A percentile compares a stretch with the other conserved stretches of the same genome.
Conservation (phyloP, 1,140 invertebrate genomes). For the Nymphalis io region DNA sequence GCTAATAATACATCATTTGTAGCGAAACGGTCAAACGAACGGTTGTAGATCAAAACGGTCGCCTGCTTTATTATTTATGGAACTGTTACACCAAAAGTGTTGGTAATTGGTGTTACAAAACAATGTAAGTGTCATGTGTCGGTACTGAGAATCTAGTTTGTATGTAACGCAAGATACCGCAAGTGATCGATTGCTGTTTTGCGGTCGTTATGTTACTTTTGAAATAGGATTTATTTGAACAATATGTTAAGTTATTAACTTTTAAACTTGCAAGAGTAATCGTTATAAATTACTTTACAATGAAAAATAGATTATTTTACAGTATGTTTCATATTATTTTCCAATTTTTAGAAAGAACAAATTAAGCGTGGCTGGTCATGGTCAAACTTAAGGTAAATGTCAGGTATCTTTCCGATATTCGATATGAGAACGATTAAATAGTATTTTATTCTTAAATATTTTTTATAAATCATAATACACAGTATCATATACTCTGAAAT, state of each 20-base stretch:
- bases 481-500: no score
- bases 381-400: no score
- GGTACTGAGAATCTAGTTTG: constrained; percentile 31
- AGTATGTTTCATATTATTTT: no score
- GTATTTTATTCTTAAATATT: no score
- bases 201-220: constrained; percentile 39
- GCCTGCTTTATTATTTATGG: background rate
- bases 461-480: no score
- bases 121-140: constrained; percentile 39
- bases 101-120: constrained; percentile 29
- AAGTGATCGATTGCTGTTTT: constrained; percentile 36
- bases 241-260: background rate
- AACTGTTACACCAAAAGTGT: constrained; percentile 21
- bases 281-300: background rate
- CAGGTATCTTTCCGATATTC: no score
- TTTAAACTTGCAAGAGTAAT: background rate
- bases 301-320: no score
- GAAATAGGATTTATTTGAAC: constrained; percentile 22
- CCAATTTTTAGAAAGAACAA: no score
- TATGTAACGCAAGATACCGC: constrained; percentile 40
- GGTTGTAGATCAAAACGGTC: background rate
- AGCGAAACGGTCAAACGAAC: no score
- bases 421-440: no score
- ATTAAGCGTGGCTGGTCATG: no score
- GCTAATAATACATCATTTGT: no score